These are phyloP conservation scores for Macaria liturata DNA, from an alignment of 2,888 invertebrate genomes.

Conservation along the genomic window DNA sequence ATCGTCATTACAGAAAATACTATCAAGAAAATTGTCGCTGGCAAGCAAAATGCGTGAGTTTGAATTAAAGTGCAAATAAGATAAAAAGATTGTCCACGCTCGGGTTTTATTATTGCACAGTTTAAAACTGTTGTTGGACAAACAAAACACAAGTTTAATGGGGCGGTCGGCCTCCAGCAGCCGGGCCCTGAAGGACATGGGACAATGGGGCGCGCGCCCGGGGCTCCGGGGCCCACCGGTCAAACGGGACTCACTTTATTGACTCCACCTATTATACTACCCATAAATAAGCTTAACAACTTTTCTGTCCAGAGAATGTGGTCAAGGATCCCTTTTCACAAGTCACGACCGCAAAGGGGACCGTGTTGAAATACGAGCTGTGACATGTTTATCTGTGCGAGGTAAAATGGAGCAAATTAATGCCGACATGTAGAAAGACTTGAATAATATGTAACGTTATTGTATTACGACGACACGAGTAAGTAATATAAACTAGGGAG, in stretches of 20 bases:
- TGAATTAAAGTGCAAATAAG: constrained; percentile 11
- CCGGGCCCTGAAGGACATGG: constrained; percentile 58
- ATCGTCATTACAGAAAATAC: too few relatives aligned
- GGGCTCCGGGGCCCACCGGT: constrained; percentile 41
- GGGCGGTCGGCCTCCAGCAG: constrained; percentile 56
- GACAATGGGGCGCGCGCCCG: constrained; percentile 62
- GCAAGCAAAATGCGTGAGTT: neutral
- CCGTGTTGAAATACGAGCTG: constrained; percentile 35
- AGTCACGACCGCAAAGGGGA: constrained; percentile 45
- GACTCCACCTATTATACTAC: constrained; percentile 47
- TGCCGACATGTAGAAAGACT: neutral
- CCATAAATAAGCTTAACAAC: constrained; percentile 64
- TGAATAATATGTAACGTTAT: constrained; percentile 3
- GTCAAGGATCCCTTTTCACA: constrained; percentile 55
- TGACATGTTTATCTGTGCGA: constrained; percentile 22
- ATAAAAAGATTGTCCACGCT: constrained; percentile 18
- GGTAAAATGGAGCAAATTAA: constrained; percentile 6
- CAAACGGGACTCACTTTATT: constrained; percentile 59
- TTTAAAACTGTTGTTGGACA: constrained; percentile 42
- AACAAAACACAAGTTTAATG: constrained; percentile 38
- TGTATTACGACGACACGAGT: constrained; percentile 10
- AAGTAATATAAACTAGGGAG: constrained; percentile 3
- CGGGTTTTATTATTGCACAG: constrained; percentile 32
- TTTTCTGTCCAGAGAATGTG: constrained; percentile 49
- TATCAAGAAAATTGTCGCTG: too few relatives aligned